phyloP scores from a whole-genome alignment of 2,888 invertebrate species.

The Amphipoea lucens region DNA sequence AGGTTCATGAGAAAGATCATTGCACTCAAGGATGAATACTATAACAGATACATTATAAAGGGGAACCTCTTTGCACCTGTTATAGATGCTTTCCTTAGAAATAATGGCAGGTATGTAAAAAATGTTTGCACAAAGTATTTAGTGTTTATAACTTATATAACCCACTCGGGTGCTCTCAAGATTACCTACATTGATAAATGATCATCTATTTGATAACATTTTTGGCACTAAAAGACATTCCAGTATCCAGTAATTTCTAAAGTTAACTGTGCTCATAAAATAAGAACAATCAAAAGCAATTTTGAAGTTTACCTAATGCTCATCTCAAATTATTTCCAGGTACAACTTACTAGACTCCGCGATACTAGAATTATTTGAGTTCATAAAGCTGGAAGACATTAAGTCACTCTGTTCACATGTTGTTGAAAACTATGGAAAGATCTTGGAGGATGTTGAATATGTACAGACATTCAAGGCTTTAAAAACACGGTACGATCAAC shows the following conservation, averaged over 20 bases:
- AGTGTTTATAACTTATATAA: background rate
- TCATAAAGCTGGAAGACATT: slow-evolving; percentile 98
- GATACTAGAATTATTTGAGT: slow-evolving; percentile 99
- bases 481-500: slow-evolving; percentile 96
- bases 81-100: slow-evolving; percentile 98
- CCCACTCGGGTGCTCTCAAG: background rate
- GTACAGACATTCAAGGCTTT: slow-evolving; percentile 99
- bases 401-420: slow-evolving; percentile 97
- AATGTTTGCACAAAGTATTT: background rate
- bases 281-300: background rate
- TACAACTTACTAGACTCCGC: slow-evolving; percentile 99
- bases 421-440: slow-evolving; percentile 98
- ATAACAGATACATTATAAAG: slow-evolving; percentile 98
- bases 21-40: slow-evolving; percentile 99
- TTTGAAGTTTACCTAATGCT: background rate
- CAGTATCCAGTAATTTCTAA: background rate
- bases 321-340: slow-evolving; percentile 75
- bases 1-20: slow-evolving; percentile 99
- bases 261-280: background rate
- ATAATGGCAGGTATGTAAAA: slow-evolving; percentile 94
- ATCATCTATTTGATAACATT: background rate
- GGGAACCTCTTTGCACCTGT: slow-evolving; percentile 98
- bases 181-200: background rate
- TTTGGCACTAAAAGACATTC: background rate
- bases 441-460: slow-evolving; percentile 98